These are phyloP conservation scores for Epinotia nisella DNA, from an alignment of 2,888 invertebrate genomes.

Conservation along the genomic window DNA sequence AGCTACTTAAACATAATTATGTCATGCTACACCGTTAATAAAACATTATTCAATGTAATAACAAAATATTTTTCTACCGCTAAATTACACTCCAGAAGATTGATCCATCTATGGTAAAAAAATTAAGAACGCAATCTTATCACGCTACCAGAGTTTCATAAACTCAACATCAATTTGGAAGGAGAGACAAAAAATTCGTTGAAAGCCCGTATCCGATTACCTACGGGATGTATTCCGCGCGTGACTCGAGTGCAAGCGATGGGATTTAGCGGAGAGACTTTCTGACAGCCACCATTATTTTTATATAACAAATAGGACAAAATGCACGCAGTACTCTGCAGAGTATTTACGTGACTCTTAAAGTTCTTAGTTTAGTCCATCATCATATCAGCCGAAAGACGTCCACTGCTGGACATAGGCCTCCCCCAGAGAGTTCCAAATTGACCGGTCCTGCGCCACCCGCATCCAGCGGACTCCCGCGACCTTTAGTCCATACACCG, in stretches of 20 bases:
- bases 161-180: constrained; percentile 73
- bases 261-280: constrained; percentile 43
- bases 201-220: constrained; percentile 78
- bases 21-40: not conserved
- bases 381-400: no score
- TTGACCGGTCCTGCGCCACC: no score
- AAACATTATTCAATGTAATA: constrained; percentile 9
- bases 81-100: constrained; percentile 45
- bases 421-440: no score
- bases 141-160: constrained; percentile 62
- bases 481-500: no score
- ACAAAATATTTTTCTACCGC: constrained; percentile 17
- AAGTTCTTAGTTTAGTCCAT: no score
- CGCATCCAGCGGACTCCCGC: no score
- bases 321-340: no score
- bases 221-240: constrained; percentile 69
- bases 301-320: not conserved
- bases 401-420: no score
- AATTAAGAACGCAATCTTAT: constrained; percentile 58
- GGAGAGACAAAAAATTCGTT: constrained; percentile 71
- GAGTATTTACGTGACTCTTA: no score
- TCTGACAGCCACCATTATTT: not conserved
- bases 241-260: constrained; percentile 57
- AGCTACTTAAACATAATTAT: not conserved
- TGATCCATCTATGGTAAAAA: constrained; percentile 43